Evolutionary conservation across 2,113 vertebrate genomes (phyloP), one percentile per base, ranked within the genome.

Genomic region (Cyanocitta stelleri): DNA sequence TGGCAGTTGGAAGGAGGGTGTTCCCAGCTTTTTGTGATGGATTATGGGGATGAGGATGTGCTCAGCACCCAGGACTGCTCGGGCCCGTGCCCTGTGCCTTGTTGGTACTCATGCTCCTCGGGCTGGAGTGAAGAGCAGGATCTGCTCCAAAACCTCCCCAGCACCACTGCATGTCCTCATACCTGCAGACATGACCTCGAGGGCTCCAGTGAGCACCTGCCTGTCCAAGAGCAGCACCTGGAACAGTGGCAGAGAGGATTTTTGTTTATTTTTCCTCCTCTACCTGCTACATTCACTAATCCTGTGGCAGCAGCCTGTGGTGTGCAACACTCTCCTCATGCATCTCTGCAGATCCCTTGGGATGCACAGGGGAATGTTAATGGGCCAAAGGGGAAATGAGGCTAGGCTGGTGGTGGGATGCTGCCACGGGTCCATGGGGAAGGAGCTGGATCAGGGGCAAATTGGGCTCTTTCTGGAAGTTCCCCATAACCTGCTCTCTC

Each of bases 101-200:
- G 7, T 11, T 51, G 51, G 1, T 33, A 27, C 43, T 67, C 7
- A 0, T 2, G 12, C 9, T 22, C 35, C 58, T 33, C 2, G 1
- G 73, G 43, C 46, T 20, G 37, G 27, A 61, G 20, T 27, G 35
- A 37, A 59, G 66, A 9, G 27, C 46, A 17, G 63, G 35, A 19
- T 20, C 46, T 48, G 54, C 76, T 46, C 74, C 58, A 20, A 20
- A 61, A 32, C 62, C 48, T 69, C 9, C n/a, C 1, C 35, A 30
- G 61, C 69, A n/a, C 43, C 16, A 0, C 13, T 23, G 8, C 15
- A 0, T 4, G 7, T 49, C 35, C 51, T 46, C 10, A 2, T 11
- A 16, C 20, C 58, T 24, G n/a, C 35, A 48, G 43, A 17, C 0
- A 0, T 14, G 49, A 21, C 43, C 46, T 54, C 0, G 0, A 55